These are phyloP conservation scores for Neodiprion fabricii DNA, from an alignment of 1,140 invertebrate species.

Conservation along the genomic window DNA sequence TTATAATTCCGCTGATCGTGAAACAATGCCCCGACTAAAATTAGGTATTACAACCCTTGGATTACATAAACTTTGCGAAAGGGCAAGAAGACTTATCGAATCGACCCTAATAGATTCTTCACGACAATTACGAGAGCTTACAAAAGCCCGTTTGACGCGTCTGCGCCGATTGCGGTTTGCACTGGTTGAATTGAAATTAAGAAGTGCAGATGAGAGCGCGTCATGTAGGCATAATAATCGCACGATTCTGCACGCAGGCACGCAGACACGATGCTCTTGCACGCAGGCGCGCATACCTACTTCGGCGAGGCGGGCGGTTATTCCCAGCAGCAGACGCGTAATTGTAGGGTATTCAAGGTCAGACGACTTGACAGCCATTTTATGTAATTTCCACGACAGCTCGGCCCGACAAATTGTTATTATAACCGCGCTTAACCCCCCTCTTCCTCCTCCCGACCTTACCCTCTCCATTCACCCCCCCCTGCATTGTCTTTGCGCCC, in stretches of 20 bases:
- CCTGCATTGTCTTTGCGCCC: constrained; percentile 29
- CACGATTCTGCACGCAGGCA: background rate
- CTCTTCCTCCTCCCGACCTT: background rate
- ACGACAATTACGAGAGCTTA: too few relatives aligned
- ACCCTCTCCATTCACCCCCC: background rate
- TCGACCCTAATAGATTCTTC: too few relatives aligned
- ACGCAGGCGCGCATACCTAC: background rate
- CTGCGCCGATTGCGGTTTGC: background rate
- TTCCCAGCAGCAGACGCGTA: constrained; percentile 30
- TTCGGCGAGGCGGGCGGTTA: background rate
- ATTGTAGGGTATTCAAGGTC: constrained; percentile 37
- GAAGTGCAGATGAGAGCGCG: background rate
- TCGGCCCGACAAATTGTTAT: constrained; percentile 2
- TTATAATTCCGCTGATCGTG: too few relatives aligned
- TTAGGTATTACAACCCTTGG: too few relatives aligned
- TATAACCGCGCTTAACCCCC: constrained; percentile 25
- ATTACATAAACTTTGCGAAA: too few relatives aligned
- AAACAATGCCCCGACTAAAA: too few relatives aligned
- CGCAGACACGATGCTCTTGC: background rate
- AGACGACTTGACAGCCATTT: constrained; percentile 29
- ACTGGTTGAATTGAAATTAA: background rate
- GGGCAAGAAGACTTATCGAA: too few relatives aligned
- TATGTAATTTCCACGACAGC: constrained; percentile 34
- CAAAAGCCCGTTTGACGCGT: too few relatives aligned
- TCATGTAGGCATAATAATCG: background rate